Conservation (phyloP, 2,113 vertebrate species). For the Mixornis gularis region DNA sequence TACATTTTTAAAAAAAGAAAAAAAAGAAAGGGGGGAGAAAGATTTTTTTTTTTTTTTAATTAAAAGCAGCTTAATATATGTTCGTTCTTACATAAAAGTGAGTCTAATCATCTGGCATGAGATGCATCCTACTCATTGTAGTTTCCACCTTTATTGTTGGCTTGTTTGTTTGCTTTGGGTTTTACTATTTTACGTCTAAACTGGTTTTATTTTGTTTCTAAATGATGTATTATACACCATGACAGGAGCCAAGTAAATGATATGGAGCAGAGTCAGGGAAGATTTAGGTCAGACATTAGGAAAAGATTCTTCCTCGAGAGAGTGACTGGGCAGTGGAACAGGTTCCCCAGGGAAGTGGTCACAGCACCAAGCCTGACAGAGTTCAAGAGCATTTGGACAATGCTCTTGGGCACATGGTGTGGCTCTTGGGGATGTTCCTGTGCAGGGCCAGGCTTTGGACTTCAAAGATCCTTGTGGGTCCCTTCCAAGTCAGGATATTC, state of each 20-base stretch:
- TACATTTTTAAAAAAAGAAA: not conserved
- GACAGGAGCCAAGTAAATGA: not conserved
- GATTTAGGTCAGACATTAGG: not conserved
- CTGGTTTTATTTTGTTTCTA: not conserved
- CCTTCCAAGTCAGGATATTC: not conserved
- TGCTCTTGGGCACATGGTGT: not conserved
- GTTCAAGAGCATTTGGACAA: not conserved
- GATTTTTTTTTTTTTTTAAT: not conserved
- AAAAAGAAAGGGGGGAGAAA: accelerated
- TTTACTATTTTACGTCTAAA: not conserved
- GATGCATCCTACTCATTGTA: not conserved
- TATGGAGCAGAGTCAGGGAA: not conserved
- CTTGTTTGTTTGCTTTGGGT: not conserved
- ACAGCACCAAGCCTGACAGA: not conserved
- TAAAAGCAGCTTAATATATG: not conserved
- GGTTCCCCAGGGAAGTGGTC: not conserved
- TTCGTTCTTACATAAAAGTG: not conserved
- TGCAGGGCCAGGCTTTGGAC: too few species aligned
- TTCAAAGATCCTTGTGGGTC: too few species aligned
- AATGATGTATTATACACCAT: not conserved
- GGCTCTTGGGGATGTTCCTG: too few species aligned
- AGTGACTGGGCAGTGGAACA: not conserved
- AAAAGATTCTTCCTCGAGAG: not conserved
- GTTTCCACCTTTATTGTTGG: not conserved
- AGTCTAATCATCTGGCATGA: not conserved